Evolutionary conservation across 2,888 invertebrate genomes (phyloP), one percentile per base, ranked within the genome.

Genomic region (Petrophora chlorosata): DNA sequence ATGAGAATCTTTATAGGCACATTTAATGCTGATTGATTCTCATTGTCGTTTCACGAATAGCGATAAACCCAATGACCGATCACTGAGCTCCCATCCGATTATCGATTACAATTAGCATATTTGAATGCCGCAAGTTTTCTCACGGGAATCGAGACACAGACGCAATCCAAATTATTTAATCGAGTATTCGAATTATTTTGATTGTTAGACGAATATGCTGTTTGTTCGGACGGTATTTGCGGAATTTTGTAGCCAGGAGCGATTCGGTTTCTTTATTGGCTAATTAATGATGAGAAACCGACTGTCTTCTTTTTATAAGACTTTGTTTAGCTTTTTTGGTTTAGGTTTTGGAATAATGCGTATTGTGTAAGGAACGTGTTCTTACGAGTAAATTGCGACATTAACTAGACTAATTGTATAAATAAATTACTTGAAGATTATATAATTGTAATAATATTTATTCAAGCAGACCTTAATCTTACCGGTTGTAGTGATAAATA

Each of bases 81-180:
- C 53, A 36, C 34, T 35, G 45, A 16, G 12, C 22, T 29, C 49
- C 48, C 46, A 56, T 53, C 48, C 56, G 32, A 41, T 43, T 56
- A 56, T 56, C 54, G 47, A 58, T 53, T 59, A 58, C 41, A 56
- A 65, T 65, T 65, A 61, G 61, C 65, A 65, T 67, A 65, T 62
- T 60, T 52, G 54, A 63, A 55, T 49, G 44, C 36, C 44, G 30
- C 33, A 42, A 48, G 45, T 53, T 65, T 74, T 75, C 74, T 69
- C 74, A 75, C 68, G 74, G 73, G 73, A 75, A 75, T 56, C 60
- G 50, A 45, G 46, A 52, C 39, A 50, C 51, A 47, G 42, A 32
- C 28, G 38, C 29, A 26, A 53, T 70, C 65, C 61, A 55, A 60
- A 52, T 65, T 60, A 44, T 54, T 53, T 49, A 48, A 42, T 29